Evolutionary conservation across 2,113 vertebrate genomes (phyloP), one percentile per base, ranked within the genome.

Genomic region (Illadopsis cleaveri): DNA sequence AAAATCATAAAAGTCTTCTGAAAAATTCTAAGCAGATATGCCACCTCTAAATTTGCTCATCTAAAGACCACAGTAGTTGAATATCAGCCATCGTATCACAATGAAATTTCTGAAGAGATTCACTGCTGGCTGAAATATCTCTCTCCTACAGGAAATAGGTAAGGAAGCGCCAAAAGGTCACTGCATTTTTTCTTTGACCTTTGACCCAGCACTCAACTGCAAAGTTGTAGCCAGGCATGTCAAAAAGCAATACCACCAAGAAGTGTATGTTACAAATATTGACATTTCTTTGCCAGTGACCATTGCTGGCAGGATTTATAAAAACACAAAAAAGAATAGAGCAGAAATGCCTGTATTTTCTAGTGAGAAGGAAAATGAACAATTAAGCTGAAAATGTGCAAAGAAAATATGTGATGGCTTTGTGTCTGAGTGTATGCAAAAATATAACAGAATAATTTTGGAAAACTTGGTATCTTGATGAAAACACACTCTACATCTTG

Each of bases 171-270:
- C 65, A 91, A 20, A 83, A 93, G 73, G 82, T 69, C 83, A 68
- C 42, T 68, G 42, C 69, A 80, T 95, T 89, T 96, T 78, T 92
- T 66, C 61, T 86, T 80, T 58, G 87, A 77, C 83, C 93, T 94
- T 82, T 96, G 96, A 97, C 92, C 65, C 35, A 70, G 42, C 38
- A 58, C 27, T 90, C 51, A 89, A 48, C 44, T 60, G 76, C 53
- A 40, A 54, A 94, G 60, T 58, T 1, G 9, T 65, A 90, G 58
- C 24, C 64, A 71, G 53, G n/a, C 82, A 75, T 40, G 50, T 58
- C 51, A 75, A 92, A 86, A 83, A 83, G 6, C 25, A 90, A 38
- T 10, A 56, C 38, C 21, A 44, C 30, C 45, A 72, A 80, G 30
- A 94, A 82, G 21, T 20, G 20, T 50, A 68, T 78, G 37, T n/a